Percentiles rank a stretch among this genome's conserved stretches.
Conservation (phyloP, 2,797 vertebrate species). For the Nannoperca obscura region DNA sequence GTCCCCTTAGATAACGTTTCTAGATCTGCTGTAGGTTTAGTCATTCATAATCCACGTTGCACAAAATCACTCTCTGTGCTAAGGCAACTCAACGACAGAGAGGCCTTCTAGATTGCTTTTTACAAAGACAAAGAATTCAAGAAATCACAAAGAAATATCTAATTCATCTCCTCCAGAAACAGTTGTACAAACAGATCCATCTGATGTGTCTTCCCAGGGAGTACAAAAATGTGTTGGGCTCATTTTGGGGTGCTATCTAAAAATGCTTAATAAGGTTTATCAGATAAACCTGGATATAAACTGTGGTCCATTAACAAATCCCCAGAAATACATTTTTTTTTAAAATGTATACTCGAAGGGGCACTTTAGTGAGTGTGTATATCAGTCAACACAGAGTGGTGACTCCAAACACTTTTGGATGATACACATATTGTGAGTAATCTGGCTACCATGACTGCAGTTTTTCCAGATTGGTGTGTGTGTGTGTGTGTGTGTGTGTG, state of each 20-base stretch:
- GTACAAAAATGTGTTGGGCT: slow-evolving; percentile 33
- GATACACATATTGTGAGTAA: slow-evolving; percentile 26
- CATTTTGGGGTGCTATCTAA: slow-evolving; percentile 26
- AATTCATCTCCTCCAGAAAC: neutral
- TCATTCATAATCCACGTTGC: neutral
- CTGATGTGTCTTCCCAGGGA: slow-evolving; percentile 2
- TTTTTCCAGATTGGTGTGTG: slow-evolving; percentile 22
- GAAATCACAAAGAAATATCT: neutral
- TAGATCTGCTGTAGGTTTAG: slow-evolving; percentile 6
- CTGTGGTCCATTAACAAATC: slow-evolving; percentile 40
- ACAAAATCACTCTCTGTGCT: slow-evolving; percentile 16
- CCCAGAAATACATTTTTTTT: slow-evolving; percentile 53
- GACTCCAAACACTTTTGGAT: neutral
- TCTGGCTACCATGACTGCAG: slow-evolving; percentile 19
- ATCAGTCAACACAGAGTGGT: slow-evolving; percentile 2
- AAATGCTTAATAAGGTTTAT: slow-evolving; percentile 51
- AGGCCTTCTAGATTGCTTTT: neutral
- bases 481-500: slow-evolving; percentile 18
- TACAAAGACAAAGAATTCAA: slow-evolving; percentile 6
- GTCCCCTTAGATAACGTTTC: neutral
- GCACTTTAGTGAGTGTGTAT: neutral
- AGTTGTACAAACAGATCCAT: slow-evolving; percentile 7
- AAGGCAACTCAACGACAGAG: neutral
- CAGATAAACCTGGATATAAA: slow-evolving; percentile 41
- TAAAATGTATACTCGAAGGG: neutral